Evolutionary conservation across 2,888 invertebrate genomes (phyloP).

Genomic region (Patella depressa): DNA sequence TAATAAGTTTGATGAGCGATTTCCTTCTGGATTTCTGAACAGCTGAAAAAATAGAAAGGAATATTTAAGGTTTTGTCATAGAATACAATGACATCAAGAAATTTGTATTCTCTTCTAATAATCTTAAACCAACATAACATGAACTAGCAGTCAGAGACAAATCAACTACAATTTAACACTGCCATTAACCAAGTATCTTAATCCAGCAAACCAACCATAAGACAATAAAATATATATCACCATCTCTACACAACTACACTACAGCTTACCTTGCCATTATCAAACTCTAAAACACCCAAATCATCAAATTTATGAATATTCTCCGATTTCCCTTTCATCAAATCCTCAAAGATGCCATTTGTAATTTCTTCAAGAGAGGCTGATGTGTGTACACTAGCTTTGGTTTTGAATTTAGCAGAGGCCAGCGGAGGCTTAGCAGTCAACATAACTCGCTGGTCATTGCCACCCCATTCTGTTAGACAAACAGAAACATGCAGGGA

Average conservation of each 20-base stretch:
- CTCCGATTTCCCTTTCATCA: conserved; percentile 62
- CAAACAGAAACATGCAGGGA: conserved; percentile 34
- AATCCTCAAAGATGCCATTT: conserved; percentile 63
- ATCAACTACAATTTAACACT: conserved; percentile 11
- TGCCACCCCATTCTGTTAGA: conserved; percentile 35
- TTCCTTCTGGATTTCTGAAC: conserved; percentile 49
- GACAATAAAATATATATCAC: too few species aligned
- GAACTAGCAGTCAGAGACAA: background rate
- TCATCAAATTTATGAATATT: conserved; percentile 66
- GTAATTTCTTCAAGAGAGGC: conserved; percentile 59
- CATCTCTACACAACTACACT: background rate
- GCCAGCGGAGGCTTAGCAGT: conserved; percentile 43
- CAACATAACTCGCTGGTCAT: conserved; percentile 25
- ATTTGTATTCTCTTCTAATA: background rate
- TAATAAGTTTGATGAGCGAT: conserved; percentile 60
- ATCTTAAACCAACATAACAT: background rate
- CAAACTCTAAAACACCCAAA: conserved; percentile 64
- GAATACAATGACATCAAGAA: conserved; percentile 4
- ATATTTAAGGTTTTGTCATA: background rate
- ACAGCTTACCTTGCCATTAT: conserved; percentile 54
- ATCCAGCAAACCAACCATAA: background rate
- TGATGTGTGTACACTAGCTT: conserved; percentile 33
- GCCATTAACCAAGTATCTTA: conserved; percentile 14
- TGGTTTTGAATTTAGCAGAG: conserved; percentile 38
- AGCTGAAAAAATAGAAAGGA: conserved; percentile 30